These are phyloP conservation scores for Plagiodera versicolora DNA, from an alignment of 2,888 invertebrate genomes.

Conservation along the genomic window DNA sequence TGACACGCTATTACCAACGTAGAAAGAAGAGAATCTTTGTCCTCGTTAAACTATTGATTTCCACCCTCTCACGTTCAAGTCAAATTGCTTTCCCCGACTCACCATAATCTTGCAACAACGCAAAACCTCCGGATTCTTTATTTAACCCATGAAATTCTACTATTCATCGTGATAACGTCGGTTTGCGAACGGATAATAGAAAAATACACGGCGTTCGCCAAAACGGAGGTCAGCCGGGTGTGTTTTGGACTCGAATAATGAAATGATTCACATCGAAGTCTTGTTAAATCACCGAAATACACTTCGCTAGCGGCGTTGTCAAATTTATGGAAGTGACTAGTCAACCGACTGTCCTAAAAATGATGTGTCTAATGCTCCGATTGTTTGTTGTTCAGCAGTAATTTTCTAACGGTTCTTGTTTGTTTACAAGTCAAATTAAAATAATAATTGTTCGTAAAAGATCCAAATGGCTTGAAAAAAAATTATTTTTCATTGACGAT, in stretches of 20 bases:
- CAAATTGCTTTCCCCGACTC: constrained; percentile 41
- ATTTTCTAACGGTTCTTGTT: too few species aligned
- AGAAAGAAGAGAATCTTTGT: constrained; percentile 37
- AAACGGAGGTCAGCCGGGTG: background rate
- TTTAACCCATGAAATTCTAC: constrained; percentile 36
- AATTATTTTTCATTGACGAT: too few species aligned
- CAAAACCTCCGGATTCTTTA: constrained; percentile 38
- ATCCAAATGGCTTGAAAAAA: too few species aligned
- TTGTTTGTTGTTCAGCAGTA: too few species aligned
- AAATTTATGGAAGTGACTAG: background rate
- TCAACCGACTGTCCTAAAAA: too few species aligned
- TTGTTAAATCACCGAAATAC: background rate
- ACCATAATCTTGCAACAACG: constrained; percentile 38
- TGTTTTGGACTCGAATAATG: background rate
- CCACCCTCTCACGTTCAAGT: constrained; percentile 40
- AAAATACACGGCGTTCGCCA: background rate
- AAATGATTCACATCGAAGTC: background rate
- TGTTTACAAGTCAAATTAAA: too few species aligned
- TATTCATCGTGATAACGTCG: constrained; percentile 34
- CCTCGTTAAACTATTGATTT: constrained; percentile 44
- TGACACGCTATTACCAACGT: constrained; percentile 33
- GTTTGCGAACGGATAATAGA: constrained; percentile 7
- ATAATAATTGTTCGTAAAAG: too few species aligned
- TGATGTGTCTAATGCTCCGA: too few species aligned
- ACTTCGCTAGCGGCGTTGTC: background rate